These are phyloP conservation scores for Chironomus tepperi DNA, from an alignment of 1,140 invertebrate species.

Conservation along the genomic window DNA sequence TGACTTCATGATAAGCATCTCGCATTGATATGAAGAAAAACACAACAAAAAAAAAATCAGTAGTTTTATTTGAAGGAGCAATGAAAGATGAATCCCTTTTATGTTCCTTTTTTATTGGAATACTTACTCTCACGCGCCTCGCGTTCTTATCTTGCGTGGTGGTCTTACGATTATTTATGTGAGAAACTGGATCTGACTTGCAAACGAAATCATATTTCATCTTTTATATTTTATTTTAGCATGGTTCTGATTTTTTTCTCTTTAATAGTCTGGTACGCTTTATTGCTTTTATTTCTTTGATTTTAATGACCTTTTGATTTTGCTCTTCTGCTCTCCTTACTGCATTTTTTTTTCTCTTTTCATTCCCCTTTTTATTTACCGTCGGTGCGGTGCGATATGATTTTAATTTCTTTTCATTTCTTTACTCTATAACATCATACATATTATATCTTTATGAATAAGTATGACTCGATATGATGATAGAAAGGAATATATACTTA, in stretches of 20 bases:
- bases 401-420: slow-evolving; percentile 11
- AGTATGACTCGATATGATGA: neutral
- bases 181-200: slow-evolving; percentile 23
- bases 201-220: slow-evolving; percentile 24
- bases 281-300: slow-evolving; percentile 4
- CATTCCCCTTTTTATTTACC: neutral
- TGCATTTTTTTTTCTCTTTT: neutral
- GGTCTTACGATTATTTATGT: slow-evolving; percentile 22
- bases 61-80: slow-evolving; percentile 14
- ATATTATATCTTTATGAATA: neutral
- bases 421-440: slow-evolving; percentile 25
- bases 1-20: neutral
- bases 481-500: neutral
- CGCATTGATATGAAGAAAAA: neutral
- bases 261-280: neutral
- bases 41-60: neutral
- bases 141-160: slow-evolving; percentile 20
- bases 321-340: neutral
- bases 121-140: neutral
- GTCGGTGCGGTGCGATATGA: neutral
- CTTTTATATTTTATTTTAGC: slow-evolving; percentile 24
- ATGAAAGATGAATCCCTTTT: slow-evolving; percentile 21
- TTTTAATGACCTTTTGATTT: slow-evolving; percentile 26
- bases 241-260: neutral
- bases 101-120: slow-evolving; percentile 8